Base-by-base conservation (phyloP, 2,113 vertebrate genomes). In the Mus spicilegus region DNA sequence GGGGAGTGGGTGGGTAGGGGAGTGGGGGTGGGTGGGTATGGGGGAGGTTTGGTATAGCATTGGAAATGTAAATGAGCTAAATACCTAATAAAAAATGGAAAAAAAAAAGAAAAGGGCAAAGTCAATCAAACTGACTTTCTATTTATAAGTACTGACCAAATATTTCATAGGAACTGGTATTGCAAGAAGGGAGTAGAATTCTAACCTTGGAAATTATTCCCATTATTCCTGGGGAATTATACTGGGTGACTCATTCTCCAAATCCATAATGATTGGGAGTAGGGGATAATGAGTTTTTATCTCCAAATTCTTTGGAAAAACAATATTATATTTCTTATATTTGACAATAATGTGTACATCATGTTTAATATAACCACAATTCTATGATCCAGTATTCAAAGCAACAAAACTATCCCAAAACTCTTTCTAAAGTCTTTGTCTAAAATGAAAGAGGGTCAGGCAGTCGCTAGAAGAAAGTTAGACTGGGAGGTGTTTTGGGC, bases 371-470 rank as follows among this genome's bases (percentile, higher is more conserved):
- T 88, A 89, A 58, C 13, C 17, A 39, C 72, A 92, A 72, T 85
- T 90, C 33, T 91, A 20, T 93, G 65, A 88, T 81, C 65, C 81
- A 81, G 9, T 88, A 95, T 36, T 7, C 1, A 56, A 87, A 92
- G 36, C 67, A 95, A 63, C 61, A 12, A 5, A 90, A 94, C 39
- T 14, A 39, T 90, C 58, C 9, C 11, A 93, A 42, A 28, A 65
- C 82, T 12, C 88, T 97, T 89, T 70, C 22, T 69, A 33, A 16
- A 65, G 89, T 87, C 49, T 39, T 93, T 96, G 70, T 69, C 46
- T 92, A 84, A 94, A 69, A 39, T 91, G 42, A 93, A 33, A 78
- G 76, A 95, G 89, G 51, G 46, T 73, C 67, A 30, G 26, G 20
- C 91, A 70, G 72, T 94, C 28, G 54, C 61, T 89, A 36, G 67